Conservation (phyloP, 2,113 vertebrate species). For the Dendropsophus ebraccatus region DNA sequence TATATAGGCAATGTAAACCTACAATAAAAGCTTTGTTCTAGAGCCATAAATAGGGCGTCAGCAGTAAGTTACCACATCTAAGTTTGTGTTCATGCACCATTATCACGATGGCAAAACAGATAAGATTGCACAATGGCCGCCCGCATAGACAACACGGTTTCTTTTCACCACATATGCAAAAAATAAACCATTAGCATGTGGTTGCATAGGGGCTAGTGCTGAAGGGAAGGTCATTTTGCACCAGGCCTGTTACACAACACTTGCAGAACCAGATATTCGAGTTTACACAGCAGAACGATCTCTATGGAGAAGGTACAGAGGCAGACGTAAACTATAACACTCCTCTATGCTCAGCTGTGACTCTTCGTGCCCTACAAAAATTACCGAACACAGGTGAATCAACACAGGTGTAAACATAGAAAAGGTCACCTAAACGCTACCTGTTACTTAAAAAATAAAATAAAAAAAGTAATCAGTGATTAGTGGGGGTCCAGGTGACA, state of each 20-base stretch:
- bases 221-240: constrained; percentile 6
- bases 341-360: not conserved
- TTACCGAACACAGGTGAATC: too few species aligned
- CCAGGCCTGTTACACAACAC: not conserved
- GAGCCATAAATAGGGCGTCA: too few species aligned
- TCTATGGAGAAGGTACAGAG: not conserved
- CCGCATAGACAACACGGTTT: too few species aligned
- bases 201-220: constrained; percentile 1
- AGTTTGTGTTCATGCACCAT: too few species aligned
- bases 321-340: not conserved
- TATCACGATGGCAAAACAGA: not conserved
- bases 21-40: too few species aligned
- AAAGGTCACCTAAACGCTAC: too few species aligned
- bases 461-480: too few species aligned
- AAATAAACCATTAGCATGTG: not conserved
- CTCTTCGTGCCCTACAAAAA: not conserved
- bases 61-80: too few species aligned
- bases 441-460: too few species aligned
- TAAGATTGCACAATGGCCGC: not conserved
- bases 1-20: too few species aligned
- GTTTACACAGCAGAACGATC: not conserved
- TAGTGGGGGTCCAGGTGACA: too few species aligned
- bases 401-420: too few species aligned
- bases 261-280: constrained; percentile 33
- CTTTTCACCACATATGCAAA: not conserved